Percentiles rank a stretch among this genome's conserved stretches.
These are phyloP conservation scores for Rhinichthys osculus DNA, from an alignment of 2,797 vertebrate species.

Conservation along the genomic window DNA sequence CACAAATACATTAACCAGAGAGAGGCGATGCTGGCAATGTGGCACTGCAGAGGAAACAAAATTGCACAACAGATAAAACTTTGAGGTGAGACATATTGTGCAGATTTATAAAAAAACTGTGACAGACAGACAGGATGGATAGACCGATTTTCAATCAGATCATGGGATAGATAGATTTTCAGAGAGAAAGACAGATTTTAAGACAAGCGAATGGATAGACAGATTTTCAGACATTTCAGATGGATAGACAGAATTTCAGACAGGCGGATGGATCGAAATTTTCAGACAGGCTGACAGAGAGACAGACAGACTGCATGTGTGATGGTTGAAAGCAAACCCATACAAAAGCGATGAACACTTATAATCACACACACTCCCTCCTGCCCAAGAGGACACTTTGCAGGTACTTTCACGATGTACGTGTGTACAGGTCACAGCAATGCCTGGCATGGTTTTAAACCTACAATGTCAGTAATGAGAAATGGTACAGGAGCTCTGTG, in stretches of 20 bases:
- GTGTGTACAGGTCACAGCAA: conserved; percentile 8
- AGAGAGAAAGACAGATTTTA: too few species aligned
- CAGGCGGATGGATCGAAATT: background rate
- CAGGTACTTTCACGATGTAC: conserved; percentile 15
- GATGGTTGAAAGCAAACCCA: background rate
- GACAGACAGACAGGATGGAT: background rate
- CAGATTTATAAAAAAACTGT: background rate
- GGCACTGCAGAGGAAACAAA: background rate
- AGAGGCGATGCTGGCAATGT: conserved; percentile 17
- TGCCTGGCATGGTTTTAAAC: background rate
- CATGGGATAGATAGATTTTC: too few species aligned
- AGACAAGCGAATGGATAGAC: too few species aligned
- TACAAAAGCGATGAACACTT: background rate
- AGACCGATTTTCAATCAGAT: too few species aligned
- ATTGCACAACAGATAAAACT: conserved; percentile 20
- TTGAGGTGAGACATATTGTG: background rate
- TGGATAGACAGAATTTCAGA: too few species aligned
- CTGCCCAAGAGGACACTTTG: background rate
- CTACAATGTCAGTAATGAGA: conserved; percentile 33
- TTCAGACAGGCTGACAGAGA: background rate
- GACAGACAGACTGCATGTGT: background rate
- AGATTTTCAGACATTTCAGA: too few species aligned
- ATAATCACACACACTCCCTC: conserved; percentile 8
- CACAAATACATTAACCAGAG: conserved; percentile 6
- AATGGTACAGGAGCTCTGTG: background rate